Conservation (phyloP, 2,888 invertebrate genomes). For the Sphaerophoria taeniata region DNA sequence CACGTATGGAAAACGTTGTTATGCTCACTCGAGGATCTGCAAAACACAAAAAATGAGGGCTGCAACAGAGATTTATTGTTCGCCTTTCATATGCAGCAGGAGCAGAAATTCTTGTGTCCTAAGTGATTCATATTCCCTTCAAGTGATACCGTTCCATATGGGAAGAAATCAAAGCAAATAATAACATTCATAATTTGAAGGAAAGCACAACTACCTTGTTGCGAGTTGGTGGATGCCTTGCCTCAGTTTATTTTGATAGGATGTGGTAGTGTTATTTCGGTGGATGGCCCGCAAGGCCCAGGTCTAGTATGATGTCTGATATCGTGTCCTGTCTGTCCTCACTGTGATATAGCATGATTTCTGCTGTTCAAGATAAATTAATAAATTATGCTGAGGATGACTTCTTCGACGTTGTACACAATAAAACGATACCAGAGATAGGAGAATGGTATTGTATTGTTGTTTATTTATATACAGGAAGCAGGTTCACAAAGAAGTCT, state of each 20-base stretch:
- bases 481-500: slow-evolving; percentile 53
- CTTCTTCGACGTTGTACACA: slow-evolving; percentile 19
- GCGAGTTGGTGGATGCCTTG: slow-evolving; percentile 27
- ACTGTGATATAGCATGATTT: slow-evolving; percentile 51
- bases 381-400: slow-evolving; percentile 67
- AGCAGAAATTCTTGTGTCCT: slow-evolving; percentile 61
- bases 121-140: slow-evolving; percentile 70
- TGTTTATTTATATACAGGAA: slow-evolving; percentile 60
- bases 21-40: slow-evolving; percentile 57
- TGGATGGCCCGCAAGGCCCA: background rate
- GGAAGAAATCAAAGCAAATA: slow-evolving; percentile 44
- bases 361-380: slow-evolving; percentile 65
- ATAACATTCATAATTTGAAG: slow-evolving; percentile 32
- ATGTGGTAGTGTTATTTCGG: slow-evolving; percentile 1
- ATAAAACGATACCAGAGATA: slow-evolving; percentile 21
- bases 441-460: slow-evolving; percentile 58
- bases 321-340: slow-evolving; percentile 35
- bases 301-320: slow-evolving; percentile 34
- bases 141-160: slow-evolving; percentile 49
- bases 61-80: slow-evolving; percentile 65
- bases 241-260: background rate
- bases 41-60: slow-evolving; percentile 67
- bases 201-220: slow-evolving; percentile 44
- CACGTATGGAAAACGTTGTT: slow-evolving; percentile 66
- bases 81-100: slow-evolving; percentile 51